Base-by-base conservation (phyloP, 35 echinoderm and acorn worm species). In the Ptychodera flava region DNA sequence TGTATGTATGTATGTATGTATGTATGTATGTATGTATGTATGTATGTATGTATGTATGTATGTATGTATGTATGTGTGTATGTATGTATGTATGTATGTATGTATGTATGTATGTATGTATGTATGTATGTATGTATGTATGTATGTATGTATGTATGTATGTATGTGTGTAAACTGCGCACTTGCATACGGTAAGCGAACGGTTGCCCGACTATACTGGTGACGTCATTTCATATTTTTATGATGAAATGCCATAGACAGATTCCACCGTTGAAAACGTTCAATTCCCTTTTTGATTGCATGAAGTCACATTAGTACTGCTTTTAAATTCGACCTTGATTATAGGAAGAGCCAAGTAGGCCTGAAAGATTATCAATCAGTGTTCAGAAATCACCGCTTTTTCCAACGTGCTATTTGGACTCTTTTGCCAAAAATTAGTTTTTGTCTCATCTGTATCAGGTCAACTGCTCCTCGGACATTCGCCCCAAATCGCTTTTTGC, bases 31-130 rank as follows among this genome's bases (percentile, higher is more conserved):
- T 64, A 64, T 64, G 45, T 64, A 64, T 64, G 45, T 64, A 64
- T 64, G 45, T 64, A 64, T 64, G 45, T 64, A 64, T 64, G 45
- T 64, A 64, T 64, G 45, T 64, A 64, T 64, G 45, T 64, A 64
- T 64, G 45, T 64, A 64, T 64, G 45, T 64, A 64, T 64, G 45
- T 64, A 64, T 64, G 45, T 64, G 22, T 64, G 45, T 64, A 64
- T 64, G 45, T 64, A 64, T 64, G 45, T 64, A 64, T 64, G 45
- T 64, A 22, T 64, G 22, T 64, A 22, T 64, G 22, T 64, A 22
- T 64, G 22, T 64, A 22, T 64, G 22, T 64, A 22, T 64, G 45
- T 64, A 64, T 64, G 45, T 64, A 64, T 64, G 45, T 64, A 64
- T 64, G 45, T 64, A 64, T 64, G 45, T 64, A 64, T 64, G 45